A percentile compares a stretch with the other conserved stretches of the same genome.
These are phyloP conservation scores for Myrmecobius fasciatus DNA, from an alignment of 2,113 vertebrate genomes.

Conservation along the genomic window DNA sequence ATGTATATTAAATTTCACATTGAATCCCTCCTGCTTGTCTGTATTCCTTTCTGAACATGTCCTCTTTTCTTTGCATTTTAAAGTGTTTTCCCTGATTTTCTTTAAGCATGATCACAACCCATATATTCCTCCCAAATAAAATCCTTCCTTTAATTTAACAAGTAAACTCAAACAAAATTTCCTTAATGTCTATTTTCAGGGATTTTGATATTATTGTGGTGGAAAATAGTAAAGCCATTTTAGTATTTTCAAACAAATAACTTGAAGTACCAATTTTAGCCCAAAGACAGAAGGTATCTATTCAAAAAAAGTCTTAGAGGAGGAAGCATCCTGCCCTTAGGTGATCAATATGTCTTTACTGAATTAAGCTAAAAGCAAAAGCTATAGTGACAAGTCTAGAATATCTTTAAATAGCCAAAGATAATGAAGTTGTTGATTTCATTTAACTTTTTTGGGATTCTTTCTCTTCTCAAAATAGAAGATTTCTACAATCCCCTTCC, in stretches of 20 bases:
- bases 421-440: background rate
- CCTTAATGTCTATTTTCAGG: conserved; percentile 29
- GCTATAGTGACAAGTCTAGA: too few relatives aligned
- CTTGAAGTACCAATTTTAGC: conserved; percentile 15
- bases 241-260: conserved; percentile 13
- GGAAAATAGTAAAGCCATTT: conserved; percentile 9
- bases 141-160: too few relatives aligned
- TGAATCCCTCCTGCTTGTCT: background rate
- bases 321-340: background rate
- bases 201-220: background rate
- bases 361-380: background rate
- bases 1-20: background rate
- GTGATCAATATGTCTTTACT: background rate
- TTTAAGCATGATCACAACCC: too few relatives aligned
- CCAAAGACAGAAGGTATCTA: background rate
- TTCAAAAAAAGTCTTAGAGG: background rate
- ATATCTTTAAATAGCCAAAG: background rate
- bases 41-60: too few relatives aligned
- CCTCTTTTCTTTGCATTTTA: background rate
- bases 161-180: too few relatives aligned
- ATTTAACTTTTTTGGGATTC: background rate
- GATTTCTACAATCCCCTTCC: too few relatives aligned
- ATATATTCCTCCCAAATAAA: too few relatives aligned
- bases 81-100: background rate
- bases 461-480: background rate